phyloP scores from a whole-genome alignment of 2,797 vertebrate species.

The Chiroxiphia lanceolata region DNA sequence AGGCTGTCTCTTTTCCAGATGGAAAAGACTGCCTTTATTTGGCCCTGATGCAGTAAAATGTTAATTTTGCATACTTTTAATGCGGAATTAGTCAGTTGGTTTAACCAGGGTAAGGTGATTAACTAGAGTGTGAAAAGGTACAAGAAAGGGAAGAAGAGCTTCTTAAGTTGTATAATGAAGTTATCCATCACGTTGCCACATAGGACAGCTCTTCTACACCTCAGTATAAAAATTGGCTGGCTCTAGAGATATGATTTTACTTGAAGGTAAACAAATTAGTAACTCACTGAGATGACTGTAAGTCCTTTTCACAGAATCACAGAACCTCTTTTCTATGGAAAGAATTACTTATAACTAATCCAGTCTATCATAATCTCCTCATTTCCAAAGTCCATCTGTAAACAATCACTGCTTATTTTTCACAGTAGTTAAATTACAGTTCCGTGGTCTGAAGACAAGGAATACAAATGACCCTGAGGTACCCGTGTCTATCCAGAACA shows the following conservation, averaged over 20 bases:
- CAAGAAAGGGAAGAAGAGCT: conserved; percentile 60
- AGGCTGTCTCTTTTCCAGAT: neutral
- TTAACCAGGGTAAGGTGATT: conserved; percentile 6
- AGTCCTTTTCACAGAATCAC: neutral
- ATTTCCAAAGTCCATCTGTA: neutral
- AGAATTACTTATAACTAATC: neutral
- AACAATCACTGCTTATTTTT: neutral
- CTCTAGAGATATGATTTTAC: conserved; percentile 39
- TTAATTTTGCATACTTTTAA: neutral
- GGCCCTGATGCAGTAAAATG: neutral
- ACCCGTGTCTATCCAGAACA: neutral
- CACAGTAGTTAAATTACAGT: neutral
- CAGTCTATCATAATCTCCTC: neutral
- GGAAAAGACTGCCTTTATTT: neutral
- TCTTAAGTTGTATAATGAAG: conserved; percentile 65
- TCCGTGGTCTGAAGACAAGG: neutral
- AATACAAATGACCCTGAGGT: neutral
- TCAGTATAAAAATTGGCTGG: conserved; percentile 9
- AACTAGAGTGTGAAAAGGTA: conserved; percentile 28
- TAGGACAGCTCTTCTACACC: neutral
- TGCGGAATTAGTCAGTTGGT: neutral
- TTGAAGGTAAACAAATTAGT: conserved; percentile 57
- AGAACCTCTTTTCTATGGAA: neutral
- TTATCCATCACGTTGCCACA: conserved; percentile 52
- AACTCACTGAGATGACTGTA: neutral